Evolutionary conservation across 1,140 invertebrate species (phyloP), one percentile per base, ranked within the genome.

Genomic region (Penaeus japonicus): DNA sequence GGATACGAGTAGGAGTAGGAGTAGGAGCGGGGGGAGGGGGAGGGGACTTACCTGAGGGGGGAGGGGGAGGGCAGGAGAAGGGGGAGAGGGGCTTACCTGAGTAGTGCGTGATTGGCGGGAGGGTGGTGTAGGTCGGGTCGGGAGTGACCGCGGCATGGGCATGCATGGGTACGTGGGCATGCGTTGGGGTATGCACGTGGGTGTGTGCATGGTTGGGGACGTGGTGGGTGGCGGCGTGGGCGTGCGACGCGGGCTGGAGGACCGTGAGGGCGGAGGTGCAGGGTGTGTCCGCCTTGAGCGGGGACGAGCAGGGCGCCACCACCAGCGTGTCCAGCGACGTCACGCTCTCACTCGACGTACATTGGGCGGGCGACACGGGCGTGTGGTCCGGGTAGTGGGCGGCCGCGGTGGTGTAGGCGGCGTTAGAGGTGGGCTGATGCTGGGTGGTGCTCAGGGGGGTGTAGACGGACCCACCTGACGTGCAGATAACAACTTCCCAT

Each of bases 21-120:
- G n/a, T n/a, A n/a, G n/a, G n/a, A n/a, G 24, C 73, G 59, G 32
- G 30, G 35, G 62, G 47, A 27, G 39, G 30, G 57, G 81, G n/a
- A 39, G 39, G 30, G 75, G 57, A 57, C 54, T 80, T 53, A 7
- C 35, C 22, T 24, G 35, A 7, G 32, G 7, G 20, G 65, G 17
- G 65, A 30, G 20, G 65, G 22, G 32, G 7, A 30, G 65, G 17
- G 65, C 17, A 22, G 65, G 59, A 24, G 7, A 20, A 55, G 27
- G 39, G 39, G 47, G 53, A 85, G 35, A 30, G 53, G 7, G 18
- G 95, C 95, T 95, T 94, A 95, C 93, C 57, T 90, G 95, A 93
- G 92, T 96, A 96, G 89, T 95, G 94, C 92, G 95, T 94, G 92
- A 96, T 96, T 94, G 95, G 95, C 77, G 95, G 95, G 89, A 96